Evolutionary conservation across 2,888 invertebrate genomes (phyloP).

Genomic region (Gnatocerus cornutus): DNA sequence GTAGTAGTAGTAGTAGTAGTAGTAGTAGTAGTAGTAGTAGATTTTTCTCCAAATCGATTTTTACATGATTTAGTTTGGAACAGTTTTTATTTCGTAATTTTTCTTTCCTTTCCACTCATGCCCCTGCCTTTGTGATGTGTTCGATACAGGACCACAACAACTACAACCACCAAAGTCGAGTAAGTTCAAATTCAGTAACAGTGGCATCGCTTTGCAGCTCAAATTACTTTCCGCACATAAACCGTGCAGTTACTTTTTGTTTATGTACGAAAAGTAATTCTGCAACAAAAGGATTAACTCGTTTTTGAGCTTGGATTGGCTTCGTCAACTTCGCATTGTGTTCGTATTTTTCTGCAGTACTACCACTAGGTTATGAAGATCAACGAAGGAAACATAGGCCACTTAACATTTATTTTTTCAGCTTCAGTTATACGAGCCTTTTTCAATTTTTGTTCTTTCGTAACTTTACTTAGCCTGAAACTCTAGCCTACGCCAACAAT

Average conservation of each 20-base stretch:
- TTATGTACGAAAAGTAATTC: constrained; percentile 20
- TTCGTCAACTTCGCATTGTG: constrained; percentile 38
- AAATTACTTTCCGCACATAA: constrained; percentile 51
- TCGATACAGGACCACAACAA: constrained; percentile 65
- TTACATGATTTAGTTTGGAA: constrained; percentile 40
- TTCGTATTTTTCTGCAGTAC: constrained; percentile 38
- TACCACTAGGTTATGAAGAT: constrained; percentile 27
- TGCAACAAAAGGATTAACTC: constrained; percentile 25
- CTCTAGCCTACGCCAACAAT: not conserved
- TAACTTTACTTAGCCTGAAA: constrained; percentile 19
- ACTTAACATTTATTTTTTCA: constrained; percentile 29
- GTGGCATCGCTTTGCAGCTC: constrained; percentile 35
- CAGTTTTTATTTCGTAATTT: constrained; percentile 64
- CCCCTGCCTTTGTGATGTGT: constrained; percentile 61
- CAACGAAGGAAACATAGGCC: constrained; percentile 23
- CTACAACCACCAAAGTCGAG: constrained; percentile 68
- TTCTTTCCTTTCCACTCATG: constrained; percentile 62
- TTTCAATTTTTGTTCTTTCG: constrained; percentile 8
- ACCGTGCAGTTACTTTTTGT: constrained; percentile 2
- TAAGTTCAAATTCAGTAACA: constrained; percentile 61
- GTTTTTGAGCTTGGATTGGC: constrained; percentile 42
- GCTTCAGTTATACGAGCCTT: constrained; percentile 24
- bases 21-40: constrained; percentile 32
- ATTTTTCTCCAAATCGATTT: constrained; percentile 31
- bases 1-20: constrained; percentile 31